phyloP scores from a whole-genome alignment of 1,140 invertebrate species.

The Pogonus chalceus region DNA sequence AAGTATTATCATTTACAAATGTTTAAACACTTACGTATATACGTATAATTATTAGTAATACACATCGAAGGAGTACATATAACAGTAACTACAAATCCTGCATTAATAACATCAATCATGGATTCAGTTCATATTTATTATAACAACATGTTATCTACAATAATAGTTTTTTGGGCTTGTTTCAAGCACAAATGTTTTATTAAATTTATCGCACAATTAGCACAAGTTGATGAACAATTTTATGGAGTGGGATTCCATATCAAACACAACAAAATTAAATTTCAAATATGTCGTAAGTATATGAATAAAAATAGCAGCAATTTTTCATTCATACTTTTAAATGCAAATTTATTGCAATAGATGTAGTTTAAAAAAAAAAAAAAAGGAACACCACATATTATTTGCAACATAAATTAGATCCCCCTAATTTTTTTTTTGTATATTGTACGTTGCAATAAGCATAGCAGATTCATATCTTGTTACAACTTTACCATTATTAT shows the following conservation, averaged over 20 bases:
- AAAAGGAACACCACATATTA: too few species aligned
- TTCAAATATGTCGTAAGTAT: not conserved
- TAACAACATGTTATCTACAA: not conserved
- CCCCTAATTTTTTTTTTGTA: too few species aligned
- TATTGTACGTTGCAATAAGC: too few species aligned
- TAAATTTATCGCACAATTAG: not conserved
- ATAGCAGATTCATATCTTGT: too few species aligned
- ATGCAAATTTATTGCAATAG: not conserved
- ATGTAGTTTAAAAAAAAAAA: too few species aligned
- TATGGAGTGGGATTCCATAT: not conserved
- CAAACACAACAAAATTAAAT: not conserved
- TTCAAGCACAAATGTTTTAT: not conserved
- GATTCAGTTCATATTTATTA: not conserved
- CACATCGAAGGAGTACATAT: not conserved
- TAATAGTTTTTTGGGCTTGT: not conserved
- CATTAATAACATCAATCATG: not conserved
- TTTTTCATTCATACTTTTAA: not conserved
- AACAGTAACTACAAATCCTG: not conserved
- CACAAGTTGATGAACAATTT: not conserved
- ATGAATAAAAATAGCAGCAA: not conserved
- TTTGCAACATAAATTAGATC: too few species aligned
- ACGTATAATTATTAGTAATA: not conserved
- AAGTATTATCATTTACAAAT: not conserved
- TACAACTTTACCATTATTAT: too few species aligned
- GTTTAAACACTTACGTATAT: not conserved